Percentiles rank a stretch among this genome's conserved stretches.
Conservation (phyloP, 1,140 invertebrate genomes). For the Aricia agestis region DNA sequence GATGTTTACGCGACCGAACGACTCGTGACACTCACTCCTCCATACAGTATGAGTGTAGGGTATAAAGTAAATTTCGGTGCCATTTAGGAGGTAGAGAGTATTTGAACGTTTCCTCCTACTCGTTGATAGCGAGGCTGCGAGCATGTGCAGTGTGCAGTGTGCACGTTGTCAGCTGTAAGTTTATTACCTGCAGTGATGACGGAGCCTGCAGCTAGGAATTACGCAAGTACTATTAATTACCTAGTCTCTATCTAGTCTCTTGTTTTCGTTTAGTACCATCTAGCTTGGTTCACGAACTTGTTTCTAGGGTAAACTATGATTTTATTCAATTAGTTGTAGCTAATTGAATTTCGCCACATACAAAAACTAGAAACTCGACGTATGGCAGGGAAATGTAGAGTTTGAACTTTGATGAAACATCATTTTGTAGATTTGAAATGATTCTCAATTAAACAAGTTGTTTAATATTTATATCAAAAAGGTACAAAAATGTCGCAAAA, state of each 20-base stretch:
- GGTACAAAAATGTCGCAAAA: not conserved
- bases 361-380: not conserved
- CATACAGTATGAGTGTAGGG: not conserved
- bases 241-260: conserved; percentile 9
- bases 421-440: not conserved
- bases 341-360: not conserved
- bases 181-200: conserved; percentile 28
- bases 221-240: conserved; percentile 23
- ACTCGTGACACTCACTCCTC: not conserved
- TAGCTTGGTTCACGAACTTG: not conserved
- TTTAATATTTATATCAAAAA: not conserved
- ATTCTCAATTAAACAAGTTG: not conserved
- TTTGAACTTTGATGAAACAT: not conserved
- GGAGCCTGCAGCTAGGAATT: conserved; percentile 22
- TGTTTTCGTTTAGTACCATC: not conserved
- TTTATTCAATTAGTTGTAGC: not conserved
- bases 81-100: not conserved
- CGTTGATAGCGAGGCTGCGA: conserved; percentile 13
- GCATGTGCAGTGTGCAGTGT: not conserved
- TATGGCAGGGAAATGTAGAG: not conserved
- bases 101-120: conserved; percentile 19
- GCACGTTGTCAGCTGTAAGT: conserved; percentile 21
- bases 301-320: not conserved
- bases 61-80: not conserved
- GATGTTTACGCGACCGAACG: conserved; percentile 21